Base-by-base conservation (phyloP, 2,888 invertebrate species). In the Epirrhoe tristata region DNA sequence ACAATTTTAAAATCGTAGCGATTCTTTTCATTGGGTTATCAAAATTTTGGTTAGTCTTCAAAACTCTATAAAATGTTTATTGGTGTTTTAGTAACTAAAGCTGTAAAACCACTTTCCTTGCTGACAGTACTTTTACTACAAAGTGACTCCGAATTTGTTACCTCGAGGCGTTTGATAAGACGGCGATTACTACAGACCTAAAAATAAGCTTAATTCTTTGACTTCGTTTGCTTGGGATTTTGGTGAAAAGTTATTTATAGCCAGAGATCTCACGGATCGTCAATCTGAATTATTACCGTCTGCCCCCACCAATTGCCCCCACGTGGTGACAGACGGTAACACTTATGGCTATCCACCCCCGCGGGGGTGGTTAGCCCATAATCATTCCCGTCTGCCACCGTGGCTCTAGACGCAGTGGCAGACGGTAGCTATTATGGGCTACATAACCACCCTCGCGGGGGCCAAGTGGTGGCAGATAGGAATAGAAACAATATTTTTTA, bases 121-220 rank as follows among this genome's bases (percentile, higher is more conserved):
- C 39, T 52, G 31, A 52, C 31, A 12, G 24, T 52, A 52, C 24
- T 51, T 51, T 17, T 51, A 16, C 50, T 51, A 17, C 17, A 51
- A 24, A 51, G 50, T 51, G 10, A 51, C 17, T 51, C 6, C 17
- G 50, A 43, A 12, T 43, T 43, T 43, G 39, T 43, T 43, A 43
- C 39, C 39, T 43, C 39, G 12, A 43, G 39, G 39, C 39, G 12
- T 43, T 43, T 12, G 39, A 43, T 43, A 43, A 43, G 39, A 43
- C 39, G 39, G 12, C 39, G 39, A 43, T 43, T 43, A 43, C 39
- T 12, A 43, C 39, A 12, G 10, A 12, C 12, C 39, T 43, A 43
- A 43, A 43, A 43, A 43, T 43, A 12, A 43, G 39, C 12, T 43
- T 43, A 43, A 2, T 43, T 12, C 39, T 5, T 10, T 43, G 12